phyloP scores from a whole-genome alignment of 92 coral and sea anemone genomes.

The Palythoa heliodiscus region DNA sequence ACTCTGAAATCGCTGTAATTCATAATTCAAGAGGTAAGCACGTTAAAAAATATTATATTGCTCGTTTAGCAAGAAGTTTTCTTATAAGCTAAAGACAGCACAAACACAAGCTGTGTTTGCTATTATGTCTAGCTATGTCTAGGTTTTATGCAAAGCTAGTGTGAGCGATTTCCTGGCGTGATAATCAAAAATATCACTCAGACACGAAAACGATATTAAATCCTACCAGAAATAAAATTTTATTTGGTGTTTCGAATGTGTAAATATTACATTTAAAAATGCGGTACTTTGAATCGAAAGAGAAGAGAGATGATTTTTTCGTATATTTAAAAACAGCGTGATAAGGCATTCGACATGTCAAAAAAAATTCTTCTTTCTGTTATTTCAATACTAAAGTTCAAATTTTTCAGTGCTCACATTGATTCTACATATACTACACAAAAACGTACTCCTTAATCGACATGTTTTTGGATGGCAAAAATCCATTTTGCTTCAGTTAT shows the following conservation, averaged over 20 bases:
- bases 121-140: slow-evolving; percentile 44
- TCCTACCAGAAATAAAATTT: background rate
- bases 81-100: background rate
- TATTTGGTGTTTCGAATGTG: background rate
- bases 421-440: too few relatives aligned
- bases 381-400: background rate
- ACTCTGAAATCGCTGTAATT: background rate
- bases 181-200: slow-evolving; percentile 6
- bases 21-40: background rate
- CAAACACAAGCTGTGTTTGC: slow-evolving; percentile 5
- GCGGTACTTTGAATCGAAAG: background rate
- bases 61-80: background rate
- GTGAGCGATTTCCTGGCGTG: slow-evolving; percentile 49
- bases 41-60: background rate
- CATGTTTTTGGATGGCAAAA: background rate
- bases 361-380: background rate
- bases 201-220: slow-evolving; percentile 22
- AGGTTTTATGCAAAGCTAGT: slow-evolving; percentile 48
- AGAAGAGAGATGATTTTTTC: background rate
- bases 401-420: background rate
- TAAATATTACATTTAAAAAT: background rate
- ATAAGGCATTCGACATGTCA: background rate
- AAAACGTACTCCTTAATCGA: background rate
- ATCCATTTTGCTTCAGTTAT: background rate
- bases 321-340: background rate